These are phyloP conservation scores for Galaxias olidus DNA, from an alignment of 2,797 vertebrate species.

Conservation along the genomic window DNA sequence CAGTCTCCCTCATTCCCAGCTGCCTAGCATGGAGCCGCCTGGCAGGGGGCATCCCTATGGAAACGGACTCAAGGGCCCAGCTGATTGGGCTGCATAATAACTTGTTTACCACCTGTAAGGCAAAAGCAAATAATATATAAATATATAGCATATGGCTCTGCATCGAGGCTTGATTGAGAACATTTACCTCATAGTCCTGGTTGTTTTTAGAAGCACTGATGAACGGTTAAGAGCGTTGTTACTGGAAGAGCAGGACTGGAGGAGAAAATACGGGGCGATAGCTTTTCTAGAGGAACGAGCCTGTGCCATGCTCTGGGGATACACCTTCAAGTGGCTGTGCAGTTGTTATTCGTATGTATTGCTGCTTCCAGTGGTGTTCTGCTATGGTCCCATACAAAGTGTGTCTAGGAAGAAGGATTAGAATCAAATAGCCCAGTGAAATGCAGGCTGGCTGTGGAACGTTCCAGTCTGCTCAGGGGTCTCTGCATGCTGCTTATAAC, in stretches of 20 bases:
- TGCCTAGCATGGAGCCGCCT: slow-evolving; percentile 63
- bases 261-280: background rate
- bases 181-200: too few relatives aligned
- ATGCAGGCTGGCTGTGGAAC: too few relatives aligned
- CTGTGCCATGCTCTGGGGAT: slow-evolving; percentile 79
- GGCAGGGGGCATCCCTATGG: slow-evolving; percentile 70
- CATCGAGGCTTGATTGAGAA: too few relatives aligned
- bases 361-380: background rate
- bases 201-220: too few relatives aligned
- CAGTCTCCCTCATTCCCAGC: slow-evolving; percentile 43
- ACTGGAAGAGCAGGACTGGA: slow-evolving; percentile 1
- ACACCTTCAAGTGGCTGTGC: slow-evolving; percentile 79
- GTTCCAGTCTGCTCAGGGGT: too few relatives aligned
- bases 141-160: too few relatives aligned
- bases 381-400: too few relatives aligned
- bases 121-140: slow-evolving; percentile 9
- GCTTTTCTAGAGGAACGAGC: slow-evolving; percentile 43
- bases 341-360: slow-evolving; percentile 85
- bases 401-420: too few relatives aligned
- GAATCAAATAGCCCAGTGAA: too few relatives aligned
- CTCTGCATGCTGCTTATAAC: too few relatives aligned
- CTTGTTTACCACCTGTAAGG: slow-evolving; percentile 66
- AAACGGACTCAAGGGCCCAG: slow-evolving; percentile 65
- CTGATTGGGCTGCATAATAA: slow-evolving; percentile 47
- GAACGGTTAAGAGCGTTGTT: slow-evolving; percentile 1